phyloP scores from a whole-genome alignment of 2,113 vertebrate species.

The Myiopsitta monachus region DNA sequence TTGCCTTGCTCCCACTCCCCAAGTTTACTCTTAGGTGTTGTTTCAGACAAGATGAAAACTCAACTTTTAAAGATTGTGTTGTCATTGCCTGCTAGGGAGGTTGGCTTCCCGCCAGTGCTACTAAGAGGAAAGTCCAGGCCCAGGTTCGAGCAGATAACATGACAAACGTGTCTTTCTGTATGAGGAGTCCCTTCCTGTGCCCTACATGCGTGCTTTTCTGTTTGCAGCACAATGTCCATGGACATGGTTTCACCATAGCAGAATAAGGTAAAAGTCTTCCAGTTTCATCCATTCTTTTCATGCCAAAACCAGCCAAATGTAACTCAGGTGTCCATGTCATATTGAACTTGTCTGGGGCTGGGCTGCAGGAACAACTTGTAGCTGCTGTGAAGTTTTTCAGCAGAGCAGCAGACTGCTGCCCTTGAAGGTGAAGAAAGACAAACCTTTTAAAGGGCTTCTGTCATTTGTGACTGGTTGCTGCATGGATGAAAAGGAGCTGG shows the following conservation, averaged over 20 bases:
- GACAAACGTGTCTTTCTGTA: background rate
- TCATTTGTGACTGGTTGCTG: background rate
- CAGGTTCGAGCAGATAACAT: background rate
- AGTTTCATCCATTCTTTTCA: background rate
- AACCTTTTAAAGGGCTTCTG: background rate
- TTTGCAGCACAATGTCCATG: background rate
- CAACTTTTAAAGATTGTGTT: background rate
- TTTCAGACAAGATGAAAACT: background rate
- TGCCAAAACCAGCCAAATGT: background rate
- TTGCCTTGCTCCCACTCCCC: background rate
- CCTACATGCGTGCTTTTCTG: accelerated
- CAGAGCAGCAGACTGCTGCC: background rate
- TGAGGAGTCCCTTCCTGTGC: background rate
- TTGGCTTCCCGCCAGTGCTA: background rate
- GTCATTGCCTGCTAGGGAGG: background rate
- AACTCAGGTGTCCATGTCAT: background rate
- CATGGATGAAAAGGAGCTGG: background rate
- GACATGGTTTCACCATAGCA: background rate
- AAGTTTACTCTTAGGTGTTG: background rate
- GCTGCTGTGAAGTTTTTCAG: background rate
- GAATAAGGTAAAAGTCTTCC: background rate
- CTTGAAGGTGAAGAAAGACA: background rate
- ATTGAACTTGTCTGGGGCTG: background rate
- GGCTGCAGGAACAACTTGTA: background rate
- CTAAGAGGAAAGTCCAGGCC: background rate